Evolutionary conservation across 2,113 vertebrate genomes (phyloP).

Genomic region (Sylvilagus bachmani): DNA sequence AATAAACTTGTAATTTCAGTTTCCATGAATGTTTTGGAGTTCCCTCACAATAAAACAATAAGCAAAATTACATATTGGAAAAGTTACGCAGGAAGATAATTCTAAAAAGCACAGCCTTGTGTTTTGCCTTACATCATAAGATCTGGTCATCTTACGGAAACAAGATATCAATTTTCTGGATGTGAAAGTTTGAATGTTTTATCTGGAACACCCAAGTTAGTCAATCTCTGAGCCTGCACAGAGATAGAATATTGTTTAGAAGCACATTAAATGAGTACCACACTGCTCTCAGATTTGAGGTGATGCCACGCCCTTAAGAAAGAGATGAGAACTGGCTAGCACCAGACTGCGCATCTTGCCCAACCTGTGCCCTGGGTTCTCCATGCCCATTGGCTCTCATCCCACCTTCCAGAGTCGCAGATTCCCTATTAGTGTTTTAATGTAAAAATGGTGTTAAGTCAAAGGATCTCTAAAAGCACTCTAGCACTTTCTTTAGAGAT

Average conservation of each 20-base stretch:
- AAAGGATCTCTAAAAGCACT: not conserved
- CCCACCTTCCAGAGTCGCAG: not conserved
- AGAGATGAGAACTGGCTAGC: fast-evolving
- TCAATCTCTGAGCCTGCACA: not conserved
- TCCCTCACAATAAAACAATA: not conserved
- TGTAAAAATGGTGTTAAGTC: not conserved
- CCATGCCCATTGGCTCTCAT: fast-evolving
- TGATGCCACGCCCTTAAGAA: fast-evolving
- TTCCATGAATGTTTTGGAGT: not conserved
- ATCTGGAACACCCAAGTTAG: not conserved
- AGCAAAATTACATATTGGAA: not conserved
- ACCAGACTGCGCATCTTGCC: not conserved
- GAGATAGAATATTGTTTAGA: not conserved
- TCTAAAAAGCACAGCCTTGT: not conserved
- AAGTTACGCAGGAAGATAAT: not conserved
- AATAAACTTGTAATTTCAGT: no score
- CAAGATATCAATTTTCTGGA: not conserved
- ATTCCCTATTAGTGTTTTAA: not conserved
- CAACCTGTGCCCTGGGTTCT: not conserved
- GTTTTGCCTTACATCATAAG: not conserved
- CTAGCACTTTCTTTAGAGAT: not conserved
- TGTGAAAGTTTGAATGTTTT: not conserved
- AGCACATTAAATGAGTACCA: not conserved
- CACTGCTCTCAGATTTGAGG: not conserved
- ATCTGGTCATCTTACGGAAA: not conserved